Percentiles rank a stretch among this genome's conserved stretches.
These are phyloP conservation scores for Theretra japonica DNA, from an alignment of 2,888 invertebrate genomes.

Conservation along the genomic window DNA sequence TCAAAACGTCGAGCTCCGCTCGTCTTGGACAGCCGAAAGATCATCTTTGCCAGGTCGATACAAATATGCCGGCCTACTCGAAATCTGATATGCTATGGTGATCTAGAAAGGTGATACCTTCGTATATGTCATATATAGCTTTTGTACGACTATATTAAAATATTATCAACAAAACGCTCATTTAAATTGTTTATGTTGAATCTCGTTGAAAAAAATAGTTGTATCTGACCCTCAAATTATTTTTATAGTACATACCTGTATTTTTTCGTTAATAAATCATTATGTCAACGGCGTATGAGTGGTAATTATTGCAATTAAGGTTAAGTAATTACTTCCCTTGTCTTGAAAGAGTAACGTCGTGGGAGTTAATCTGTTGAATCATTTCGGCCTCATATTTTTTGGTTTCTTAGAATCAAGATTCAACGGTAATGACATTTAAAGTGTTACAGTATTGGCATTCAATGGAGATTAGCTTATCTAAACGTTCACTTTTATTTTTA, in stretches of 20 bases:
- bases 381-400: slow-evolving; percentile 31
- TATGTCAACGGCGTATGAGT: slow-evolving; percentile 62
- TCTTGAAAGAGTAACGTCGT: slow-evolving; percentile 63
- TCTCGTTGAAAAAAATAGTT: too few relatives aligned
- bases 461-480: slow-evolving; percentile 28
- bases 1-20: too few relatives aligned
- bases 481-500: slow-evolving; percentile 31
- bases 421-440: slow-evolving; percentile 28
- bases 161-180: too few relatives aligned
- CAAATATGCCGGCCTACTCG: too few relatives aligned
- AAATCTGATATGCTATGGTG: too few relatives aligned
- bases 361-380: slow-evolving; percentile 44
- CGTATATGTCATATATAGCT: too few relatives aligned
- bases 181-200: background rate
- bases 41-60: too few relatives aligned
- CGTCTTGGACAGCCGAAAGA: too few relatives aligned
- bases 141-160: too few relatives aligned
- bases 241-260: slow-evolving; percentile 32
- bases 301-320: slow-evolving; percentile 82
- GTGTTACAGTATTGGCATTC: slow-evolving; percentile 28
- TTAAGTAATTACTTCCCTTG: slow-evolving; percentile 76
- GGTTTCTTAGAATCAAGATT: slow-evolving; percentile 28
- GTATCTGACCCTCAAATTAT: background rate
- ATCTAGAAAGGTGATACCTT: too few relatives aligned
- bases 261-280: slow-evolving; percentile 72